Percentiles rank a stretch among this genome's conserved stretches.
Conservation (phyloP, 2,888 invertebrate species). For the Phalera bucephala region DNA sequence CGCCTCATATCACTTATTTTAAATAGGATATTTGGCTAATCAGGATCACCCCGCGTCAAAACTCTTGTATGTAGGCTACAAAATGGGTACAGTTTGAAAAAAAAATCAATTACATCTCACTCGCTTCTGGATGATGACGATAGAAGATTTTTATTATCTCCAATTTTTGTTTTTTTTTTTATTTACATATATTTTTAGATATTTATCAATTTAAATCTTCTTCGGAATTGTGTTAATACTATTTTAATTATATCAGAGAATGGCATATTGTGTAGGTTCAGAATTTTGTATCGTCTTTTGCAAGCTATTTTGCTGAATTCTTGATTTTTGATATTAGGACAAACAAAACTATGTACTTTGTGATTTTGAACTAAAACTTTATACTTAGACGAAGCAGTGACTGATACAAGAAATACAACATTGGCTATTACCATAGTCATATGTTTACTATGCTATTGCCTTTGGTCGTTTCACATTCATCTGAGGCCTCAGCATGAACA, state of each 20-base stretch:
- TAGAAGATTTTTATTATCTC: slow-evolving; percentile 21
- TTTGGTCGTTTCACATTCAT: too few relatives aligned
- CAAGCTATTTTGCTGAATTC: too few relatives aligned
- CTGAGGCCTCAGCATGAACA: too few relatives aligned
- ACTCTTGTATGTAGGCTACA: slow-evolving; percentile 56
- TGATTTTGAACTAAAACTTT: too few relatives aligned
- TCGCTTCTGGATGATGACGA: slow-evolving; percentile 36
- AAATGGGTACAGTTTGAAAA: slow-evolving; percentile 43
- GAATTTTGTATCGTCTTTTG: too few relatives aligned
- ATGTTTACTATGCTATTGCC: too few relatives aligned
- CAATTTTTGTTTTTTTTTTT: slow-evolving; percentile 21
- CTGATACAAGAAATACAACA: too few relatives aligned
- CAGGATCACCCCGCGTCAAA: slow-evolving; percentile 41
- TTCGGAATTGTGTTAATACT: slow-evolving; percentile 10
- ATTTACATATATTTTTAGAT: slow-evolving; percentile 24
- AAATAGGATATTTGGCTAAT: slow-evolving; percentile 56
- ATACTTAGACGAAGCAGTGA: too few relatives aligned
- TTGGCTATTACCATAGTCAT: too few relatives aligned
- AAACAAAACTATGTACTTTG: too few relatives aligned
- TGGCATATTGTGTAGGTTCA: slow-evolving; percentile 20
- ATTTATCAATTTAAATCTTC: slow-evolving; percentile 18
- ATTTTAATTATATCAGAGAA: slow-evolving; percentile 15
- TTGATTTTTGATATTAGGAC: too few relatives aligned
- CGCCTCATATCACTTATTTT: slow-evolving; percentile 44
- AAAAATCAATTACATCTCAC: slow-evolving; percentile 37